These are phyloP conservation scores for Eriocheir sinensis DNA, from an alignment of 1,140 invertebrate genomes.

Conservation along the genomic window DNA sequence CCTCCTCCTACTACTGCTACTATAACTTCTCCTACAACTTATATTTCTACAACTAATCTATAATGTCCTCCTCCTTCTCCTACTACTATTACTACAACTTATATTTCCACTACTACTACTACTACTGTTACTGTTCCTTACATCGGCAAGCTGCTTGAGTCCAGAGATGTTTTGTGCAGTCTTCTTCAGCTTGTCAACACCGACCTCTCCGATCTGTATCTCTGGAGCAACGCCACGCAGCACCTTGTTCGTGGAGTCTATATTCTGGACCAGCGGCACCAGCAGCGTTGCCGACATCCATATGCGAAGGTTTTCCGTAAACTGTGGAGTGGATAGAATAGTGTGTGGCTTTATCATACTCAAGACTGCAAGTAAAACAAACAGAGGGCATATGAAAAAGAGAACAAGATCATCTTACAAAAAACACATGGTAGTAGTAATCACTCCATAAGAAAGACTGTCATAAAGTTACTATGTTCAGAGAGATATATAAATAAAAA, in stretches of 20 bases:
- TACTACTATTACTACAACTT: too few relatives aligned
- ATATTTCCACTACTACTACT: too few relatives aligned
- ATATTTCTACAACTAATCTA: too few relatives aligned
- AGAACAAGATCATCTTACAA: too few relatives aligned
- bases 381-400: too few relatives aligned
- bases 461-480: too few relatives aligned
- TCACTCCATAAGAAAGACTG: too few relatives aligned
- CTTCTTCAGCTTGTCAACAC: constrained; percentile 87
- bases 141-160: constrained; percentile 72
- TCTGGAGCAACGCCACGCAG: constrained; percentile 76
- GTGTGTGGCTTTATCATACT: neutral
- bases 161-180: constrained; percentile 75
- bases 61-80: neutral
- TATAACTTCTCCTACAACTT: too few relatives aligned
- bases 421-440: too few relatives aligned
- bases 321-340: constrained; percentile 58
- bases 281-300: constrained; percentile 73
- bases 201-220: constrained; percentile 81
- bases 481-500: too few relatives aligned
- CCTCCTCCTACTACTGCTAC: neutral
- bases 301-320: constrained; percentile 76
- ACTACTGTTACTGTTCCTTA: constrained; percentile 10
- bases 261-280: constrained; percentile 75
- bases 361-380: neutral
- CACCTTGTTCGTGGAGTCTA: constrained; percentile 72